Evolutionary conservation across 2,113 vertebrate species (phyloP), one percentile per base, ranked within the genome.

Genomic region (Megaceryle torquata): DNA sequence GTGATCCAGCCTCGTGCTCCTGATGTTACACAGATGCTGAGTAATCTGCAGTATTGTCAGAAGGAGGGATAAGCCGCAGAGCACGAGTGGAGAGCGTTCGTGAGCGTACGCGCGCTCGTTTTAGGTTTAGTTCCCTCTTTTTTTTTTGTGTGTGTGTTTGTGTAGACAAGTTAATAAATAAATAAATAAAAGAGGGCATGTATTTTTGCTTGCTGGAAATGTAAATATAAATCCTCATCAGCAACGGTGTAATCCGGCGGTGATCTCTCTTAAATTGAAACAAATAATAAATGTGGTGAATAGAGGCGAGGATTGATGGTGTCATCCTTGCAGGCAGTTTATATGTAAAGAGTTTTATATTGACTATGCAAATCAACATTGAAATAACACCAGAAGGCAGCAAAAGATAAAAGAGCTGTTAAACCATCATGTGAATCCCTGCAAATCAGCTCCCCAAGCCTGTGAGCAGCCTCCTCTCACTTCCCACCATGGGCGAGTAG

Each of bases 151-250:
- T 37, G 37, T 91, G 78, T 18, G 3, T 80, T 48, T 68, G 25
- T 87, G 72, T 80, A 53, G 91, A 76, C 82, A 69, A 78, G 60
- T 44, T 67, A 81, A 57, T 50, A 39, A 77, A 25, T 51, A 92
- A 68, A 79, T 13, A 15, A 53, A 35, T 18, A 50, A 74, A 85
- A 59, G 3, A 71, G 89, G 94, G 43, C 44, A 8, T 25, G 81
- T 75, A 28, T 95, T 91, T 48, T 86, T 86, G 46, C 89, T 91
- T 91, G 88, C 91, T 96, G 86, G 78, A 95, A 91, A 89, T 90
- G 88, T 93, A 97, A 94, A 83, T 95, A 92, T 88, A 88, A 96
- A 95, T 91, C 93, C 95, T 94, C 92, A 88, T 94, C 93, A 95
- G 82, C 53, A 63, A 86, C 82, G 75, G 92, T 89, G 82, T 95